Evolutionary conservation across 2,113 vertebrate genomes (phyloP), one percentile per base, ranked within the genome.

Genomic region (Morone chrysops): DNA sequence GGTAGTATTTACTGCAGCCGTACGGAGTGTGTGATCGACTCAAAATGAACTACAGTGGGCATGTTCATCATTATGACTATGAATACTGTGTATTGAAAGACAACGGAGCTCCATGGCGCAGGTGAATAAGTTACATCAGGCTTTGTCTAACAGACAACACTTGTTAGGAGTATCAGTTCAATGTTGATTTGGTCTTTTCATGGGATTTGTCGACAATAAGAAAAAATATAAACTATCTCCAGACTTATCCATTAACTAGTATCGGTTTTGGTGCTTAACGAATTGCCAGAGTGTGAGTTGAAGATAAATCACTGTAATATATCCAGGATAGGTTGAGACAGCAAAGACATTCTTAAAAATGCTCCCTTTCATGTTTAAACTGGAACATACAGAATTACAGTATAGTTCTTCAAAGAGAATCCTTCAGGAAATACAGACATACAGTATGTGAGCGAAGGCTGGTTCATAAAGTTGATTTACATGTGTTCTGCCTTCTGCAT

Each of bases 381-480:
- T 38, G 53, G 38, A 75, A 53, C 17, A n/a, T 75, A 59, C 45
- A 61, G 38, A n/a, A 70, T 67, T 17, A 65, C 51, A 1, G 59
- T 41, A 20, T 70, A 8, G 20, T 14, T 75, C 62, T 56, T 82
- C 40, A 84, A 80, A 80, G 50, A 13, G 17, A 69, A 43, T 50
- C 36, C 43, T 62, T 1, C 47, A 40, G 18, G 41, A 56, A 54
- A 48, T 41, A 38, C 25, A 59, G 31, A 57, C 8, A 3, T 77
- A 31, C 40, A 47, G 18, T 56, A 63, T 51, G 59, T 41, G 45
- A 68, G 60, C 6, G 17, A 67, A 43, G 25, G 40, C n/a, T 0
- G 45, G 22, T 53, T 67, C 54, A 69, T 80, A 40, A 74, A 82
- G 48, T 38, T 78, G 48, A 75, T 71, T 62, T 63, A 66, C n/a